Evolutionary conservation across 2,797 vertebrate species (phyloP), one percentile per base, ranked within the genome.

Genomic region (Halcyon leucocephala): DNA sequence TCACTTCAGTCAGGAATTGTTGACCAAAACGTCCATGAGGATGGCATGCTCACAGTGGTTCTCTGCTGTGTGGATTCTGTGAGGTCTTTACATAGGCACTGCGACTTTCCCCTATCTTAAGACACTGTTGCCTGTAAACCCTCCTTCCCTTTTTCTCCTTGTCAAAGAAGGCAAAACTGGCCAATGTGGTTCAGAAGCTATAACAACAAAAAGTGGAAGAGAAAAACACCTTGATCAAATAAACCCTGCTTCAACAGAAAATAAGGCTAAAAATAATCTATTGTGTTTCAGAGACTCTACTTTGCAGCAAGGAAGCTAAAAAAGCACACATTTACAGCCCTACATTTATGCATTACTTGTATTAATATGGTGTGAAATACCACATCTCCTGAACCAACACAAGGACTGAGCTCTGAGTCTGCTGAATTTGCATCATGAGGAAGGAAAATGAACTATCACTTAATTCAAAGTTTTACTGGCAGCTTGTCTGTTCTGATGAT

Each of bases 381-480:
- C 15, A 26, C 2, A 5, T 82, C 26, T 57, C 48, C 52, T 64
- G 67, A 81, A 90, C 31, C 35, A 46, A 39, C 6, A 64, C 10
- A 73, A 76, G 65, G 71, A 52, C 73, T 51, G 39, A 91, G 31
- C 33, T 89, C 66, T 65, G 74, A 73, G 15, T 61, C 64, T 82
- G 82, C 49, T 70, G 57, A 78, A 70, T 42, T 41, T 51, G 42
- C 44, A 14, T 60, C 42, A 58, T 31, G 29, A 88, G 54, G 64
- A 82, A 87, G 46, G 90, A 88, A 95, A 85, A 93, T 31, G 37
- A 74, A 70, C 49, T 54, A 87, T 71, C 70, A 81, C 51, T 93
- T 87, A 88, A 89, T 90, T 94, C 96, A 44, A 76, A 65, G 74
- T 86, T 95, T 93, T 91, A 84, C 82, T 90, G 95, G 52, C 86